Evolutionary conservation across 2,113 vertebrate species (phyloP).

Genomic region (Malurus elegans): DNA sequence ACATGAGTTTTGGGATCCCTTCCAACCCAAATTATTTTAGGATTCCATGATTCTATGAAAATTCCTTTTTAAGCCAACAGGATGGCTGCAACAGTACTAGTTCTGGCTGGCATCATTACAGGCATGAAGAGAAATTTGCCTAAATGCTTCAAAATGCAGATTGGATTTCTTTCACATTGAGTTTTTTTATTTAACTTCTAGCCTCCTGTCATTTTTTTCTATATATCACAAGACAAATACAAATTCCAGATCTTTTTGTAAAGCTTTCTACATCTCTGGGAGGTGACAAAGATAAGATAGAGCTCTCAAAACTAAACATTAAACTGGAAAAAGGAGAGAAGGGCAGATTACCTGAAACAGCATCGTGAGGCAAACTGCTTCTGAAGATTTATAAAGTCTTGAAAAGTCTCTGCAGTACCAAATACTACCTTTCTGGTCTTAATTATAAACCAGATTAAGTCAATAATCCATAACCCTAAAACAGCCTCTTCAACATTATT

Average conservation of each 20-base stretch:
- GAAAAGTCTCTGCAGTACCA: neutral
- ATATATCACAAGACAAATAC: neutral
- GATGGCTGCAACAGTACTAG: neutral
- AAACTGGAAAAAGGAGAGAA: neutral
- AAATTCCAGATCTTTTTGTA: neutral
- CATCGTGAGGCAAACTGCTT: neutral
- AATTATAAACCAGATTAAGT: neutral
- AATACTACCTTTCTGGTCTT: neutral
- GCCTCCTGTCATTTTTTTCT: neutral
- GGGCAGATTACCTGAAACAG: neutral
- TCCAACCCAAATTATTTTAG: neutral
- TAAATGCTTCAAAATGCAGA: neutral
- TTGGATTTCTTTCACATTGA: neutral
- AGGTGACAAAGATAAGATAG: neutral
- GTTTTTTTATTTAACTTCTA: neutral
- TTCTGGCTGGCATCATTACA: neutral
- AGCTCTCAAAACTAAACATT: neutral
- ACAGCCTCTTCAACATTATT: neutral
- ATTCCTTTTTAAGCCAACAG: neutral
- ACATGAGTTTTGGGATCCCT: neutral
- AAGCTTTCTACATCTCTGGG: neutral
- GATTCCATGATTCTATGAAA: neutral
- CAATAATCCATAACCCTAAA: neutral
- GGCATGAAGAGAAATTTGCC: neutral
- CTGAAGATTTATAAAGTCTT: neutral